A percentile compares a stretch with the other conserved stretches of the same genome.
Evolutionary conservation across 2,888 invertebrate species (phyloP).

Genomic region (Tipula unca): DNA sequence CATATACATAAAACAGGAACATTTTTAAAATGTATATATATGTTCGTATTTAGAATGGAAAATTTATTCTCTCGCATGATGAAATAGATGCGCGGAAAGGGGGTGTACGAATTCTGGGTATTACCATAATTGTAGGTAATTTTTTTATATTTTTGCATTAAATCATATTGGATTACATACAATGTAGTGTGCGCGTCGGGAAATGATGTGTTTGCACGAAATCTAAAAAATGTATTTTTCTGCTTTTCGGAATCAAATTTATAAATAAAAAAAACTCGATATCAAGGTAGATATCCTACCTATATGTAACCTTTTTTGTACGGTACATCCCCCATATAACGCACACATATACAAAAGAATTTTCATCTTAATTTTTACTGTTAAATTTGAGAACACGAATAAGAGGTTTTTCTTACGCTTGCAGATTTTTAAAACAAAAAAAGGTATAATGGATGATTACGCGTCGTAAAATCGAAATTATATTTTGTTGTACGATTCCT

Average conservation of each 20-base stretch:
- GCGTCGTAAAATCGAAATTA: neutral
- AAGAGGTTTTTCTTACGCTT: neutral
- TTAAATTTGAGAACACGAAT: neutral
- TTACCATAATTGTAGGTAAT: slow-evolving; percentile 8
- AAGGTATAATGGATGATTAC: neutral
- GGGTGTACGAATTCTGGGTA: neutral
- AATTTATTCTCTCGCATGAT: neutral
- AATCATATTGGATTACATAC: neutral
- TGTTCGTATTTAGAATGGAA: neutral
- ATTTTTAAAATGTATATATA: neutral
- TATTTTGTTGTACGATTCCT: neutral
- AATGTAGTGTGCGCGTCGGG: neutral
- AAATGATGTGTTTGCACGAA: neutral
- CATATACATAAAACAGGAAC: neutral
- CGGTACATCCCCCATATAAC: neutral
- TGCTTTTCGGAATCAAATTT: neutral
- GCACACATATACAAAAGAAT: neutral
- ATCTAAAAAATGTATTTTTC: neutral
- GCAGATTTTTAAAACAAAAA: neutral
- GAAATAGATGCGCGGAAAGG: neutral
- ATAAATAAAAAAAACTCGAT: neutral
- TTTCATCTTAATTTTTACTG: neutral
- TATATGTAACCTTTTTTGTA: neutral
- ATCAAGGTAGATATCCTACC: neutral
- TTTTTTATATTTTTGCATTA: neutral